These are phyloP conservation scores for Tichodroma muraria DNA, from an alignment of 2,113 vertebrate genomes.

Conservation along the genomic window DNA sequence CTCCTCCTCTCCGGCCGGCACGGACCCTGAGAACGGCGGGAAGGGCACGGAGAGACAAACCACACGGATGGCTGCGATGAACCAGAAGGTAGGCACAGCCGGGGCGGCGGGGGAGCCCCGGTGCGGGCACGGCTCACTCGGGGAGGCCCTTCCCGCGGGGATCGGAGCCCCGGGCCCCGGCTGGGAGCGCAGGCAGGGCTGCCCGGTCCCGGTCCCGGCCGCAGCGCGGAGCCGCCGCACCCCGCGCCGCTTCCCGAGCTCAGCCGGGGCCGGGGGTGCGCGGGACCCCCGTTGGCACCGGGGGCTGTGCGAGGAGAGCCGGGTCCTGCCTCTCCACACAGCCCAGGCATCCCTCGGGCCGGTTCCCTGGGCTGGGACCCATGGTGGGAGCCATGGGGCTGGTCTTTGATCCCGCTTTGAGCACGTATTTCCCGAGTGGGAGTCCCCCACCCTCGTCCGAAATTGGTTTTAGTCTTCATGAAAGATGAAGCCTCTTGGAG, in stretches of 20 bases:
- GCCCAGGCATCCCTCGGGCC: neutral
- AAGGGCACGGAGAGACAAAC: no score
- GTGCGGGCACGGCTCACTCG: no score
- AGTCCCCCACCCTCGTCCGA: rapidly evolving
- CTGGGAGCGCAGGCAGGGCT: neutral
- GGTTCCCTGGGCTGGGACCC: neutral
- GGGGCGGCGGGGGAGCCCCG: no score
- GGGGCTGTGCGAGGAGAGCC: neutral
- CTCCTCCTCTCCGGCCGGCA: no score
- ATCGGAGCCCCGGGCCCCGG: no score
- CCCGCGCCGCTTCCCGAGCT: neutral
- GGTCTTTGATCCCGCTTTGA: rapidly evolving
- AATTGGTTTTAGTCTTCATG: no score
- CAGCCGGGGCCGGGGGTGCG: no score
- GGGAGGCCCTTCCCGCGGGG: neutral
- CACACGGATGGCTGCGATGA: no score
- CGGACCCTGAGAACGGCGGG: no score
- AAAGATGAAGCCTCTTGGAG: no score
- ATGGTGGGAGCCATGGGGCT: rapidly evolving
- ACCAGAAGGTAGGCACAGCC: no score
- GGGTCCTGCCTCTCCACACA: neutral
- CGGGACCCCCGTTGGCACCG: neutral
- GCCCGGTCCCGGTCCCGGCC: no score
- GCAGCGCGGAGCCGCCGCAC: neutral
- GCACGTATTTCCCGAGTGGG: rapidly evolving